Evolutionary conservation across 2,797 vertebrate species (phyloP).

Genomic region (Acipenser ruthenus): DNA sequence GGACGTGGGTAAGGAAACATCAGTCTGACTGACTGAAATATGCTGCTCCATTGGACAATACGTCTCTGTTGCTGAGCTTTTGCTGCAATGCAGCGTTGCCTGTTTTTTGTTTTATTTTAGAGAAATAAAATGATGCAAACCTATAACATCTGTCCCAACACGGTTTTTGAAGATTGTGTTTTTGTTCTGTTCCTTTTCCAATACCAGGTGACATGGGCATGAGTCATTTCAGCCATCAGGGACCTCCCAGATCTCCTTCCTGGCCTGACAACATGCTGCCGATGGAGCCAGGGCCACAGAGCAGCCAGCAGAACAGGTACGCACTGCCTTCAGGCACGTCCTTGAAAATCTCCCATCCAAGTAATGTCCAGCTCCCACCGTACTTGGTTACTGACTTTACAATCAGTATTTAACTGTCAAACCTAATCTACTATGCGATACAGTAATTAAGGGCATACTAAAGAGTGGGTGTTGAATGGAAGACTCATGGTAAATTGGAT

Average conservation of each 20-base stretch:
- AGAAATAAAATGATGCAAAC: neutral
- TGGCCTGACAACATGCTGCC: constrained; percentile 77
- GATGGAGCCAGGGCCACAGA: constrained; percentile 61
- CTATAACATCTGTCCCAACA: neutral
- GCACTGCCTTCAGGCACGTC: neutral
- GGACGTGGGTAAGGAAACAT: constrained; percentile 72
- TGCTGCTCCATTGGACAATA: neutral
- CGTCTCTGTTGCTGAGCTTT: neutral
- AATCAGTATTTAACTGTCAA: too few relatives aligned
- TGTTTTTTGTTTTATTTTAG: neutral
- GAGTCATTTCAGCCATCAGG: constrained; percentile 72
- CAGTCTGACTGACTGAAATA: neutral
- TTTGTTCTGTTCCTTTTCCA: constrained; percentile 27
- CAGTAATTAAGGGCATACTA: too few relatives aligned
- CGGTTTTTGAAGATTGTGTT: constrained; percentile 27
- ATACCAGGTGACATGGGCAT: constrained; percentile 76
- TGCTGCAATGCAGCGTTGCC: neutral
- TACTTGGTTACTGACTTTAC: neutral
- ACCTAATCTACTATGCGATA: too few relatives aligned
- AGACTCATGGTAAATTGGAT: too few relatives aligned
- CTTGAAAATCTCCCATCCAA: neutral
- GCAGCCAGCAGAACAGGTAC: constrained; percentile 70
- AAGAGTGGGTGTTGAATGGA: too few relatives aligned
- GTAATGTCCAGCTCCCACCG: neutral
- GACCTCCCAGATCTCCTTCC: constrained; percentile 62